Evolutionary conservation across 2,113 vertebrate genomes (phyloP).

Genomic region (Rhegmatorhina hoffmannsi): DNA sequence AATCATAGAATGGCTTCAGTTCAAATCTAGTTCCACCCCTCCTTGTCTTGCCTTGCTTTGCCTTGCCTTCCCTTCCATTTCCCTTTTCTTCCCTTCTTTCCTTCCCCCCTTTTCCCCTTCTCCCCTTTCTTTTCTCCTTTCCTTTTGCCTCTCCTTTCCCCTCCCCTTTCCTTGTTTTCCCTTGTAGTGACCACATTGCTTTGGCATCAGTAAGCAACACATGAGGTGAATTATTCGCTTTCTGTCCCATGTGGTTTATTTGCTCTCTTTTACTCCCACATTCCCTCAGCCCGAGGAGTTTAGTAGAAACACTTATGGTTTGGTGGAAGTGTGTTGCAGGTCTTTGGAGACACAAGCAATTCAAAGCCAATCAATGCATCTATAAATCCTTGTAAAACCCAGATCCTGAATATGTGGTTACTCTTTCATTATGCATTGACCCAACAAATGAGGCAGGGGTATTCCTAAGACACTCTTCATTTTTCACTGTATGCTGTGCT

Average conservation of each 20-base stretch:
- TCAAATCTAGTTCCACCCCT: not conserved
- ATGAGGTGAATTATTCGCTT: not conserved
- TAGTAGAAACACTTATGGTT: not conserved
- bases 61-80: too few species aligned
- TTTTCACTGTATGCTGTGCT: not conserved
- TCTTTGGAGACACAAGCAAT: constrained; percentile 30
- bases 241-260: not conserved
- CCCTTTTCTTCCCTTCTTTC: not conserved
- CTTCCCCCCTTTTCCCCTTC: not conserved
- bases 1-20: not conserved
- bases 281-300: not conserved
- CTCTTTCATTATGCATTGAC: constrained; percentile 14
- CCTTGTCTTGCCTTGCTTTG: not conserved
- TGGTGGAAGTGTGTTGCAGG: not conserved
- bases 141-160: accelerated
- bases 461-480: constrained; percentile 23
- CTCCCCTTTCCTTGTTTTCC: not conserved
- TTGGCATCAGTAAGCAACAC: not conserved
- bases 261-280: not conserved
- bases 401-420: constrained; percentile 3
- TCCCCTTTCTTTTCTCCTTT: not conserved
- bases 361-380: constrained; percentile 35
- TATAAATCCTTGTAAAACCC: constrained; percentile 54
- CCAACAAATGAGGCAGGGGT: constrained; percentile 13
- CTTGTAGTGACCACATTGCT: not conserved